Base-by-base conservation (phyloP, 2,888 invertebrate genomes). In the Nowickia ferox region DNA sequence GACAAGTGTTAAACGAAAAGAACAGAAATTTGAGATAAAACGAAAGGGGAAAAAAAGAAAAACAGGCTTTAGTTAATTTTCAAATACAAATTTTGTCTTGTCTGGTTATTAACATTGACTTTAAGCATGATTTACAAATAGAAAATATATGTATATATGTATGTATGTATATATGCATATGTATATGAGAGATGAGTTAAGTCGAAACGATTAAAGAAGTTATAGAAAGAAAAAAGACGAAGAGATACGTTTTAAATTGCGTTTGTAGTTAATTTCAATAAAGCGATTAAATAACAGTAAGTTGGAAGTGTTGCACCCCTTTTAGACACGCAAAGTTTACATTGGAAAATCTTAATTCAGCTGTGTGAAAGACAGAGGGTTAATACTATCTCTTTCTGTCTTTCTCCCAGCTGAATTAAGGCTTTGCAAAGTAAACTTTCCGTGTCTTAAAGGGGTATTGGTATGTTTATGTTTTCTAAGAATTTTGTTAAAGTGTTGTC, bases 81-180 rank as follows among this genome's bases (percentile, higher is more conserved):
- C 66, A 80, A 65, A 40, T 59, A 74, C 53, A 75, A 53, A 51
- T 61, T 61, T 75, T 46, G 68, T 77, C 59, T 75, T 59, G 63
- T 72, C 77, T 59, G 75, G 78, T 83, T 83, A 86, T 79, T 66
- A 79, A 86, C 82, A 86, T 65, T 86, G 82, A 86, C 78, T 75
- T 83, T 59, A 85, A 83, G 86, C 82, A 79, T 86, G 82, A 86
- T 71, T 66, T 76, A 57, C 40, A 55, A 71, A 71, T n/a, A 77
- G 11, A 71, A 69, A 77, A 63, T 9, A 61, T 8, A 9, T 22
- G 22, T 22, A 42, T 30, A 0, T 30, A 30, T 30, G 6, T 30
- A 30, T 30, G 6, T 30, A 30, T 30, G 6, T 6, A 30, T 30
- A 1, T 6, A 30, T 30, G 4, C 4, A 4, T 30, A 30, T 30